These are phyloP conservation scores for Polypedilum vanderplanki DNA, from an alignment of 1,140 invertebrate genomes.

Conservation along the genomic window DNA sequence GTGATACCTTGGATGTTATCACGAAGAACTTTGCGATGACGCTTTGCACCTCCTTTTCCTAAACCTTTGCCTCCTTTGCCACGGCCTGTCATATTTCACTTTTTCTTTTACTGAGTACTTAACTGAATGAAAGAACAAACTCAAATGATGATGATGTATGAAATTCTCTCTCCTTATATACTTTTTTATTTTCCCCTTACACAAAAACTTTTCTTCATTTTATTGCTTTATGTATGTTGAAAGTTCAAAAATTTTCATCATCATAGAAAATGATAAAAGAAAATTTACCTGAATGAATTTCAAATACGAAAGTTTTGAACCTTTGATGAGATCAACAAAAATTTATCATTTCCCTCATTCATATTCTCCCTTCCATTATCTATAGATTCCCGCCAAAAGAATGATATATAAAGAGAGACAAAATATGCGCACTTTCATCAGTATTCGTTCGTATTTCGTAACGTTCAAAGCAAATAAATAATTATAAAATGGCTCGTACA, in stretches of 20 bases:
- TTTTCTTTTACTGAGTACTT: no score
- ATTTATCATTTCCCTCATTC: neutral
- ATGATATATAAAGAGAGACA: constrained; percentile 27
- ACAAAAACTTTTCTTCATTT: neutral
- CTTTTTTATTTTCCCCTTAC: neutral
- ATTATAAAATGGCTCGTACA: no score
- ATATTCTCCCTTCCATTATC: neutral
- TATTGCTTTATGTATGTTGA: neutral
- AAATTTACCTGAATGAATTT: neutral
- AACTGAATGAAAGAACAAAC: no score
- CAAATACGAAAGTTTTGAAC: neutral
- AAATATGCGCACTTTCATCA: constrained; percentile 24
- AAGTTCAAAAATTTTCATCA: no score
- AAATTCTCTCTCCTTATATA: neutral
- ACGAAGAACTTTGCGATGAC: constrained; percentile 46
- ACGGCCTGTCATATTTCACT: no score
- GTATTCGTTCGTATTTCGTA: constrained; percentile 29
- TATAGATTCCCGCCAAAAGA: neutral
- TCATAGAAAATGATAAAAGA: no score
- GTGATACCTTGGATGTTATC: no score
- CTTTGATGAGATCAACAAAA: neutral
- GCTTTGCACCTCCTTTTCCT: constrained; percentile 29
- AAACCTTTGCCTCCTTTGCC: no score
- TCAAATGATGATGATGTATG: neutral
- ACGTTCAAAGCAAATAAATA: no score